Evolutionary conservation across 2,113 vertebrate genomes (phyloP).

Genomic region (Hyperoodon ampullatus): DNA sequence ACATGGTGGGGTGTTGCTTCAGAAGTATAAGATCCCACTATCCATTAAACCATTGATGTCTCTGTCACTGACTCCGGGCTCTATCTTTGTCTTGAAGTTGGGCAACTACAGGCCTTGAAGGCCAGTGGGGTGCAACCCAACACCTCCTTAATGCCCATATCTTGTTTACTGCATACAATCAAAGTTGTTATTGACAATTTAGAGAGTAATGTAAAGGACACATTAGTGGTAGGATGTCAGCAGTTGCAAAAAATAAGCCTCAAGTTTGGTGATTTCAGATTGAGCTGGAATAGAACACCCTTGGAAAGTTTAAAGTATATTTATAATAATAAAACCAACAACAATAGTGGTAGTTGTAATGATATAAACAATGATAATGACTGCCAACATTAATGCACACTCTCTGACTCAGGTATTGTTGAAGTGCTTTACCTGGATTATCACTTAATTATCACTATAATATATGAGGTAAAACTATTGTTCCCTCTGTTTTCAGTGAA

Average conservation of each 20-base stretch:
- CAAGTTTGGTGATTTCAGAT: neutral
- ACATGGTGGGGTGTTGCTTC: neutral
- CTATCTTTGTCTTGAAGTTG: neutral
- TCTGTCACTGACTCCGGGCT: neutral
- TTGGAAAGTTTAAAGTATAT: neutral
- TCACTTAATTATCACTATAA: neutral
- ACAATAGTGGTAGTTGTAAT: neutral
- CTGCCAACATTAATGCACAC: neutral
- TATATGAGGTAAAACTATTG: neutral
- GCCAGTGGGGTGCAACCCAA: neutral
- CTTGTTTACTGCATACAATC: neutral
- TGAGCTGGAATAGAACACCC: neutral
- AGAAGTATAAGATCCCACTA: neutral
- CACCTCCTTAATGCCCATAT: neutral
- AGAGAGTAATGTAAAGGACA: neutral
- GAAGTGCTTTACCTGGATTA: neutral
- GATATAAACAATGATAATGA: neutral
- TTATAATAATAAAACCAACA: neutral
- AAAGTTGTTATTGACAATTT: neutral
- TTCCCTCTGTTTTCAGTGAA: neutral
- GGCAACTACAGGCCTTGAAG: neutral
- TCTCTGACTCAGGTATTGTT: neutral
- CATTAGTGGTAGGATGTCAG: neutral
- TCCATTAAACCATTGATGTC: neutral
- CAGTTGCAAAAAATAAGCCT: neutral